Base-by-base conservation (phyloP, 2,797 vertebrate genomes). In the Cynopterus sphinx region DNA sequence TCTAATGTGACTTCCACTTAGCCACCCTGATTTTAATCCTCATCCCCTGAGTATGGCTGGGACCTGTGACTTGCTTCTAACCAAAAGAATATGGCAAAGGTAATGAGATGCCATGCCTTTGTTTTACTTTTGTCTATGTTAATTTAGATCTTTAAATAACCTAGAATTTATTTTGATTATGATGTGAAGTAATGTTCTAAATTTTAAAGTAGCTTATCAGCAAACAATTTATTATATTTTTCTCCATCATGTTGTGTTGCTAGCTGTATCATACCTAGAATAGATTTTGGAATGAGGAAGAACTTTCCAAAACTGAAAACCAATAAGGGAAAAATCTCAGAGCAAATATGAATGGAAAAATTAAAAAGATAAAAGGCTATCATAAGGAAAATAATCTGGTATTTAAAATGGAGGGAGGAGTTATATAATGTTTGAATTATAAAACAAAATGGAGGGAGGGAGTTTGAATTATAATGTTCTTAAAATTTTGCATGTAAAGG, bases 161-260 rank as follows among this genome's bases (percentile, higher is more conserved):
- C 15, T 68, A 79, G 24, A 73, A 95, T 87, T 71, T 53, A 49
- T 83, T 93, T 87, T 87, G 53, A 63, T 75, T 75, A n/a, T 79
- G 21, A 61, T 67, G 41, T 43, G 28, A 87, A 82, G 1, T 87
- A 28, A 78, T 12, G 4, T 59, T 87, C 49, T 78, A 83, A 59
- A 78, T 26, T 87, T 70, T 89, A 74, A 93, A 90, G 61, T 55
- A 82, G 16, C 21, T 83, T 57, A 26, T 33, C 65, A 43, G 31
- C 28, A 71, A 15, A 61, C 65, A 67, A 53, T 84, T 51, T 51
- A 63, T 31, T 24, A 9, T 84, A n/a, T 77, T 61, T 51, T 31
- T 49, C 46, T 4, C 19, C 28, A 70, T 83, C 31, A 78, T n/a
- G 43, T 51, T 91, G 10, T 85, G 36, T 31, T 79, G 0, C 12